Conservation (phyloP, 2,797 vertebrate genomes). For the Argentina silus region DNA sequence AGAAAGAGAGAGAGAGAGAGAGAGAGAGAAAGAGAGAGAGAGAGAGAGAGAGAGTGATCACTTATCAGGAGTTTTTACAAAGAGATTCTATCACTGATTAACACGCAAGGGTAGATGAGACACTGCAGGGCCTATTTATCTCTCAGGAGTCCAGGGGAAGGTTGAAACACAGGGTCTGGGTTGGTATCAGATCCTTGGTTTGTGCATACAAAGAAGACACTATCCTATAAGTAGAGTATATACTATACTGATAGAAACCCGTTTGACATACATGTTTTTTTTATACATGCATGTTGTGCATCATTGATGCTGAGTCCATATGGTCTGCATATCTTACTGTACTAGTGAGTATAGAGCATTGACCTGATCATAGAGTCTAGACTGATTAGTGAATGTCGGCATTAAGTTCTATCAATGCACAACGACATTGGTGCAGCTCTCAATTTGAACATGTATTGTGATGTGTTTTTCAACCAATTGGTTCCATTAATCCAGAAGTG, state of each 20-base stretch:
- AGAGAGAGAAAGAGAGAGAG: too few species aligned
- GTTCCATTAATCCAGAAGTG: slow-evolving; percentile 62
- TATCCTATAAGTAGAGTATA: too few species aligned
- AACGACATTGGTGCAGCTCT: slow-evolving; percentile 37
- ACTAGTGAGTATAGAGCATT: too few species aligned
- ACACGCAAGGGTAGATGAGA: slow-evolving; percentile 1
- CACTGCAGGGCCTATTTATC: neutral
- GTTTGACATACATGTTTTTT: too few species aligned
- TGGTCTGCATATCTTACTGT: too few species aligned
- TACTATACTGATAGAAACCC: too few species aligned
- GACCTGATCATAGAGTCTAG: too few species aligned
- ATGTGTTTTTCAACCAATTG: slow-evolving; percentile 61
- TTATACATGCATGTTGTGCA: too few species aligned
- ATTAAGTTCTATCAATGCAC: slow-evolving; percentile 13
- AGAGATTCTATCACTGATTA: slow-evolving; percentile 2
- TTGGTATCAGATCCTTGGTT: neutral
- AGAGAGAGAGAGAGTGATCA: neutral
- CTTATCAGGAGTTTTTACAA: slow-evolving; percentile 1
- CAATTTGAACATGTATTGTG: slow-evolving; percentile 50
- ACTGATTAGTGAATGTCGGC: too few species aligned
- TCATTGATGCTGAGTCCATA: too few species aligned
- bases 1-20: too few species aligned
- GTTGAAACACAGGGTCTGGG: neutral
- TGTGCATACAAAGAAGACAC: too few species aligned
- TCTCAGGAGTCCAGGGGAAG: neutral